Base-by-base conservation (phyloP, 2,113 vertebrate genomes). In the Malurus melanocephalus region DNA sequence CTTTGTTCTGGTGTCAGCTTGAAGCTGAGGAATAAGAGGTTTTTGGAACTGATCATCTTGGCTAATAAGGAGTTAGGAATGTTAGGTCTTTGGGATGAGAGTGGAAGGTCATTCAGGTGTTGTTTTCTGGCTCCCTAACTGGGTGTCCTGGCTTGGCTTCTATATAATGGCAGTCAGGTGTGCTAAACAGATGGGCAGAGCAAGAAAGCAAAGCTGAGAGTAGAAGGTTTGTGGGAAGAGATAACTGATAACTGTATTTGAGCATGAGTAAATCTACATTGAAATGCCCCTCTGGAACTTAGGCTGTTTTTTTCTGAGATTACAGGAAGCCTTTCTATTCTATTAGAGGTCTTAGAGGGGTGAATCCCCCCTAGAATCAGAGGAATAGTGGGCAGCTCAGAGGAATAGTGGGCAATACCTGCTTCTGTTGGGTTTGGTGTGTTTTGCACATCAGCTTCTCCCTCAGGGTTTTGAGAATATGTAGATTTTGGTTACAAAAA, bases 281-380 rank as follows among this genome's bases (percentile, higher is more conserved):
- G 5, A 72, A 45, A 43, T 52, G 10, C 16, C 0, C 2, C 1
- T 49, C 18, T 66, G 32, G 45, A 23, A 20, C 2, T 73, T 8
- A 17, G 42, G 38, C 73, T 59, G 68, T 49, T 89, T 74, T 26
- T 26, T 90, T 68, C 18, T 18, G 53, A 53, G 62, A 16, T 32
- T 72, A 24, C 27, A 13, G 28, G 49, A 64, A 26, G 30, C 7
- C 1, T 32, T 42, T 68, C 19, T 46, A 10, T n/a, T 30, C 6
- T 26, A 2, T 27, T 28, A 21, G 45, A 64, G 35, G 11, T 7
- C 7, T 90, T 48, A 43, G 56, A 24, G 40, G 14, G 43, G 45
- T 62, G 52, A 60, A 66, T 71, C 38, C 18, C 33, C 46, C 15
- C n/a, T 43, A 61, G 52, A 71, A 90, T 48, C 5, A 35, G 33